Conservation (phyloP, 2,113 vertebrate species). For the Dinomys branickii region DNA sequence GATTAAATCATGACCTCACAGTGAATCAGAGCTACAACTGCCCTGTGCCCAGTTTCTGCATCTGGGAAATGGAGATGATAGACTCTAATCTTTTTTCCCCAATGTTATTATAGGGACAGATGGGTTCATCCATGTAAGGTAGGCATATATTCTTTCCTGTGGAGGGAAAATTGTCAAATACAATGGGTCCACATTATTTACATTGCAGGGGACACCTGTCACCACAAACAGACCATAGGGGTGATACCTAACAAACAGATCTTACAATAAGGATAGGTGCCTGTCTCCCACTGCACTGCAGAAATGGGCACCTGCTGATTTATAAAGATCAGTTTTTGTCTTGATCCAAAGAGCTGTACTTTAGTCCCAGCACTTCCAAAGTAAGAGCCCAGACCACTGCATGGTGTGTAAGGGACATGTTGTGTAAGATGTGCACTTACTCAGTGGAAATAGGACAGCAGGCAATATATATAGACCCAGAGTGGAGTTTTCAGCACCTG, state of each 20-base stretch:
- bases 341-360: not conserved
- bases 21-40: not conserved
- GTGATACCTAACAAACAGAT: not conserved
- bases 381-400: not conserved
- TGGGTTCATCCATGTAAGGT: not conserved
- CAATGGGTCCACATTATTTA: not conserved
- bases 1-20: not conserved
- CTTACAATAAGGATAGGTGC: too few species aligned
- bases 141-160: not conserved
- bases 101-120: not conserved
- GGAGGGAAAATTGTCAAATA: not conserved
- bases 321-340: not conserved
- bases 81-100: not conserved
- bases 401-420: not conserved
- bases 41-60: not conserved
- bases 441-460: not conserved
- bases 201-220: too few species aligned
- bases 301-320: not conserved
- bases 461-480: not conserved
- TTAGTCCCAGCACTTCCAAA: rapidly evolving
- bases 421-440: not conserved
- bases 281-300: not conserved
- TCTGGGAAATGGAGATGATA: not conserved
- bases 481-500: not conserved
- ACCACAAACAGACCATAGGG: not conserved